Evolutionary conservation across 2,888 invertebrate species (phyloP).

Genomic region (Drosophila neotestacea): DNA sequence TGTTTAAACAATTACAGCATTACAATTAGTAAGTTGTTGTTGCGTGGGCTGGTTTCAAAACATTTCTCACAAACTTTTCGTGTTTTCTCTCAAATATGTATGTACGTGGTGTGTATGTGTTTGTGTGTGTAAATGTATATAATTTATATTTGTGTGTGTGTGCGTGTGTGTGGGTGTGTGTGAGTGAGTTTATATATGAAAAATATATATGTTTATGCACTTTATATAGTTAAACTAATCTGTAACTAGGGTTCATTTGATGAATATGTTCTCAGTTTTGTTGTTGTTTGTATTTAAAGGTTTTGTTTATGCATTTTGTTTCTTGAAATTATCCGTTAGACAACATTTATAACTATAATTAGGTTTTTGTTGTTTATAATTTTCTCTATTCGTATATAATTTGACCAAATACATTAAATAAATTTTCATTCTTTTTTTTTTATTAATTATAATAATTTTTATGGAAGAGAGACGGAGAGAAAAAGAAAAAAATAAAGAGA

Average conservation of each 20-base stretch:
- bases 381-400: conserved; percentile 62
- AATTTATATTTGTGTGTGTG: conserved; percentile 25
- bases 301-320: conserved; percentile 38
- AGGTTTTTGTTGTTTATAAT: conserved; percentile 55
- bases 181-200: conserved; percentile 56
- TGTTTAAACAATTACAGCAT: conserved; percentile 52
- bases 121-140: conserved; percentile 38
- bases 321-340: conserved; percentile 49
- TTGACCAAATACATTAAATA: conserved; percentile 66
- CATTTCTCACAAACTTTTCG: conserved; percentile 52
- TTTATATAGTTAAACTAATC: conserved; percentile 76
- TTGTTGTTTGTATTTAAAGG: conserved; percentile 50
- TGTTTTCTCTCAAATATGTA: conserved; percentile 13
- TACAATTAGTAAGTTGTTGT: conserved; percentile 66
- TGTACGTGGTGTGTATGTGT: conserved; percentile 33
- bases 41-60: conserved; percentile 71
- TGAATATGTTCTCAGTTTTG: conserved; percentile 77
- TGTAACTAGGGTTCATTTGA: conserved; percentile 80
- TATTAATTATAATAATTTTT: conserved; percentile 26
- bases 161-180: conserved; percentile 11
- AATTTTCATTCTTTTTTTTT: conserved; percentile 22
- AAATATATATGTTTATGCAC: conserved; percentile 63
- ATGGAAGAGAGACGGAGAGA: conserved; percentile 34
- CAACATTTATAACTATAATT: conserved; percentile 66
- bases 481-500: conserved; percentile 12